A percentile compares a stretch with the other conserved stretches of the same genome.
Evolutionary conservation across 1,140 invertebrate genomes (phyloP).

Genomic region (Thalassaphorura encarpata): DNA sequence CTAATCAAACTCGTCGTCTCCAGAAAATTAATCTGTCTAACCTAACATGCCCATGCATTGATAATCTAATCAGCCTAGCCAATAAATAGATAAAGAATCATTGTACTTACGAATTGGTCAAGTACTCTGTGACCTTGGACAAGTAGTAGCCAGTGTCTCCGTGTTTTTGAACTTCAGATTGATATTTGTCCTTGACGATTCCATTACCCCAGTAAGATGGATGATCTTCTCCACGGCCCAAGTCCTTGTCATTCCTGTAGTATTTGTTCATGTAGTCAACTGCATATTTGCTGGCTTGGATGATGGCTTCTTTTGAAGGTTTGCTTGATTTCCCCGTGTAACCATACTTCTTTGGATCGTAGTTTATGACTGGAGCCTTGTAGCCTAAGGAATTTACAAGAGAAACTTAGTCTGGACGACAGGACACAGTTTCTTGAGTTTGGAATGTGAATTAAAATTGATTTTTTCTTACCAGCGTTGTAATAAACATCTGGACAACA

Average conservation of each 20-base stretch:
- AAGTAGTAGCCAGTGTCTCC: constrained; percentile 19
- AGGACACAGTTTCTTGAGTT: not conserved
- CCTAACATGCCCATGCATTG: no score
- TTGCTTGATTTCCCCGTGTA: constrained; percentile 12
- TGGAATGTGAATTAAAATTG: not conserved
- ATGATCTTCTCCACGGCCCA: constrained; percentile 25
- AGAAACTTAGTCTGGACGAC: not conserved
- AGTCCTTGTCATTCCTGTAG: constrained; percentile 13
- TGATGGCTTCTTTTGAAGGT: constrained; percentile 13
- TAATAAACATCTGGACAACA: constrained; percentile 28
- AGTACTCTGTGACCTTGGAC: constrained; percentile 15
- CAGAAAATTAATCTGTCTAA: no score
- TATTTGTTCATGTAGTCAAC: constrained; percentile 7
- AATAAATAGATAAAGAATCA: no score
- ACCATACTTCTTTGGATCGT: constrained; percentile 14
- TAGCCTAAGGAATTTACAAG: not conserved
- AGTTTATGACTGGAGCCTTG: constrained; percentile 12
- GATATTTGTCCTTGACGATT: constrained; percentile 15
- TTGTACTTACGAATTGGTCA: constrained; percentile 23
- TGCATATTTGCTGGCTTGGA: constrained; percentile 17
- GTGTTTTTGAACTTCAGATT: not conserved
- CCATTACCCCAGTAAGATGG: constrained; percentile 31
- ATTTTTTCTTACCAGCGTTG: not conserved
- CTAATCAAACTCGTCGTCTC: no score
- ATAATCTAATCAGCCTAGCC: no score